These are phyloP conservation scores for Moxostoma hubbsi DNA, from an alignment of 2,797 vertebrate species.

Conservation along the genomic window DNA sequence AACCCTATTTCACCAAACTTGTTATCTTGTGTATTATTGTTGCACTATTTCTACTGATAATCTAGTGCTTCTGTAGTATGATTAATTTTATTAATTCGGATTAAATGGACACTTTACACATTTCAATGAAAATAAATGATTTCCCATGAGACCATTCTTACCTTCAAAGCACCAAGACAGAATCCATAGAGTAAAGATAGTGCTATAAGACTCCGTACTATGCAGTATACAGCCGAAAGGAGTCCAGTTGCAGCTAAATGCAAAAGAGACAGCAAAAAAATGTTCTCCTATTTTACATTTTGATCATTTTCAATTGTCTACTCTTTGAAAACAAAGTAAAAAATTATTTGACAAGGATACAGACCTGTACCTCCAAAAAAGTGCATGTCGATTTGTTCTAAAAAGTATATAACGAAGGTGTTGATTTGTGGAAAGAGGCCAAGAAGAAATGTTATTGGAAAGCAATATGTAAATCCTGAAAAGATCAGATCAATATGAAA, in stretches of 20 bases:
- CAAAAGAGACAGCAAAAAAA: conserved; percentile 24
- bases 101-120: background rate
- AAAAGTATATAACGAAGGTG: conserved; percentile 92
- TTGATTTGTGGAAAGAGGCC: conserved; percentile 98
- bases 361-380: conserved; percentile 95
- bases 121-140: background rate
- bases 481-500: conserved; percentile 39
- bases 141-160: conserved; percentile 61
- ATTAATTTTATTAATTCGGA: background rate
- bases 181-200: conserved; percentile 86
- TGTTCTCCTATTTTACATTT: background rate
- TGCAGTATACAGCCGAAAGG: conserved; percentile 85
- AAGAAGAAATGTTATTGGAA: conserved; percentile 92
- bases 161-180: conserved; percentile 93
- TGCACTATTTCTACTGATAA: conserved; percentile 1
- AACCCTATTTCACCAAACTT: background rate
- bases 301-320: background rate
- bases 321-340: background rate
- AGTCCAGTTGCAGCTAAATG: conserved; percentile 89
- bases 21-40: background rate
- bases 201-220: conserved; percentile 84
- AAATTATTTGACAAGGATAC: conserved; percentile 45
- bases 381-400: conserved; percentile 96
- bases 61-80: background rate
- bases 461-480: conserved; percentile 92